A percentile compares a stretch with the other conserved stretches of the same genome.
phyloP scores from a whole-genome alignment of 2,797 vertebrate genomes.

The Nasua narica region DNA sequence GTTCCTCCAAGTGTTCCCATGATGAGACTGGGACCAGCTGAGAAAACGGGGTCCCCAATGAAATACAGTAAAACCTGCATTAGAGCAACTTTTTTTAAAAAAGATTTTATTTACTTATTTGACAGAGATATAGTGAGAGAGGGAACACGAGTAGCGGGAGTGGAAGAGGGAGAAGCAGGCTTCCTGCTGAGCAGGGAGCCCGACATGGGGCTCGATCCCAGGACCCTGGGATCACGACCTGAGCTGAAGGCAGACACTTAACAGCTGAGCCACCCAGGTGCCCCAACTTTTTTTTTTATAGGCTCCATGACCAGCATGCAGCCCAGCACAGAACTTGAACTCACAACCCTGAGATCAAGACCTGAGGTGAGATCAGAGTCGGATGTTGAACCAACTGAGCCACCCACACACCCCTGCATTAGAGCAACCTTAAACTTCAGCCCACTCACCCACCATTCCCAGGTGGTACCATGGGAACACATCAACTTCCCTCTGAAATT shows the following conservation, averaged over 20 bases:
- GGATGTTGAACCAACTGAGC: neutral
- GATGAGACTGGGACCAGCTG: neutral
- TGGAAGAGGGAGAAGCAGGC: no score
- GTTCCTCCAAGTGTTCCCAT: no score
- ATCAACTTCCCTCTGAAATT: neutral
- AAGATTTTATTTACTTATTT: no score
- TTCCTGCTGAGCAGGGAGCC: no score
- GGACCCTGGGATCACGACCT: no score
- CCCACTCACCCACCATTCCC: neutral
- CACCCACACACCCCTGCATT: neutral
- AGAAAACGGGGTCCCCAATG: neutral
- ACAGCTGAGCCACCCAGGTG: no score
- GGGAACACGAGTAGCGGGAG: no score
- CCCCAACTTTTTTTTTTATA: neutral
- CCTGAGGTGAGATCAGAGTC: neutral
- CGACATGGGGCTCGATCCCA: no score
- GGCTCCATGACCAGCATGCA: neutral
- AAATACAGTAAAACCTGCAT: neutral
- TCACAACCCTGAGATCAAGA: neutral
- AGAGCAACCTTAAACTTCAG: neutral
- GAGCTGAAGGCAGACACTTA: no score
- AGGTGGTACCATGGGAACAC: neutral
- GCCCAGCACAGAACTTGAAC: neutral
- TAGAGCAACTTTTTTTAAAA: neutral
- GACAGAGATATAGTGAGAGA: no score